These are phyloP conservation scores for Cyprinus carpio DNA, from an alignment of 2,113 vertebrate species.

Conservation along the genomic window DNA sequence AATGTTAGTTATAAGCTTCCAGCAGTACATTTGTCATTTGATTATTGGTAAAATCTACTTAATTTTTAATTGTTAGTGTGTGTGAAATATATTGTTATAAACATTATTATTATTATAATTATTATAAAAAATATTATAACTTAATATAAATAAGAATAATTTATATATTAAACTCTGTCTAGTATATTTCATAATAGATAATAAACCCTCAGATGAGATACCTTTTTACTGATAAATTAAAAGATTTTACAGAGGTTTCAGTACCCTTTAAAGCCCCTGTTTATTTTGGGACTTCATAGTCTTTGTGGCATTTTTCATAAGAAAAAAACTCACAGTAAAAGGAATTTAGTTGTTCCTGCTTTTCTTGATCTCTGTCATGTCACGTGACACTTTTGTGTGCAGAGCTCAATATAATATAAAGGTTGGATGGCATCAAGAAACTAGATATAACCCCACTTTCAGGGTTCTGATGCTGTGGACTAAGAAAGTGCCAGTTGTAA, in stretches of 20 bases:
- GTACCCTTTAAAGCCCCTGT: neutral
- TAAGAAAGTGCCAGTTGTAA: conserved; percentile 21
- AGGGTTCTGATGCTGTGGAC: neutral
- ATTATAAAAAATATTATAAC: too few species aligned
- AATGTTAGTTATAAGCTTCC: neutral
- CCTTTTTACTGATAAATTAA: neutral
- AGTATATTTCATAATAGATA: neutral
- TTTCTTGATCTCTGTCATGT: neutral
- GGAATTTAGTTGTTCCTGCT: neutral
- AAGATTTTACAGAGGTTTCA: neutral
- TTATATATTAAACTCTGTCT: neutral
- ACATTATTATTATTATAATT: too few species aligned
- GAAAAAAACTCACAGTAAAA: neutral
- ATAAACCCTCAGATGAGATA: neutral
- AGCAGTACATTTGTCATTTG: neutral
- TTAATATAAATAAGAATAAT: too few species aligned
- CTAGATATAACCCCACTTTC: neutral
- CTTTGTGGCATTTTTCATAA: neutral
- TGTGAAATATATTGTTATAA: too few species aligned
- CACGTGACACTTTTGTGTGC: neutral
- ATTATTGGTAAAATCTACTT: too few species aligned
- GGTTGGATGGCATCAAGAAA: conserved; percentile 30
- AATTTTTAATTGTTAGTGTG: too few species aligned
- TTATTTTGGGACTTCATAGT: neutral
- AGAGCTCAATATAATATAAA: conserved; percentile 18